These are phyloP conservation scores for Petroica traversi DNA, from an alignment of 2,113 vertebrate species.

Conservation along the genomic window DNA sequence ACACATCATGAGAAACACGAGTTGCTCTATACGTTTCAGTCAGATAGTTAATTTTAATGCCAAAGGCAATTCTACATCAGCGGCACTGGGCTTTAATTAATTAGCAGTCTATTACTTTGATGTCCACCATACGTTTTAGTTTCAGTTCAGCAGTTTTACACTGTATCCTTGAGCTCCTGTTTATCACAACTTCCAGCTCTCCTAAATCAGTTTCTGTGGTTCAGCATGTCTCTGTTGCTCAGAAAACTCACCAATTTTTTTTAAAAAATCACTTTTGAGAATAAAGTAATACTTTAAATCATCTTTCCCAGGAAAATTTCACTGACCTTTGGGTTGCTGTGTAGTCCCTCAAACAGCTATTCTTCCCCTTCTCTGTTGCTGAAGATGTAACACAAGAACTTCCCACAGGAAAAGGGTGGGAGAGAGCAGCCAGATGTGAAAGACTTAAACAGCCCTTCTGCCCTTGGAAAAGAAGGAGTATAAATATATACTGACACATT, in stretches of 20 bases:
- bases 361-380: constrained; percentile 8
- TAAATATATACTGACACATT: constrained; percentile 59
- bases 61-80: neutral
- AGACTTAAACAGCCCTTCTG: constrained; percentile 46
- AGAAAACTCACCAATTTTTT: neutral
- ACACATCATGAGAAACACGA: neutral
- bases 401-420: constrained; percentile 66
- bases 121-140: neutral
- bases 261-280: neutral
- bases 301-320: constrained; percentile 57
- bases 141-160: neutral
- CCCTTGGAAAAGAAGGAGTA: constrained; percentile 33
- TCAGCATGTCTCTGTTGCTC: neutral
- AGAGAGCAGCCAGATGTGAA: constrained; percentile 59
- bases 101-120: neutral
- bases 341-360: constrained; percentile 20
- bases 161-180: neutral
- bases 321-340: constrained; percentile 37
- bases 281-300: neutral
- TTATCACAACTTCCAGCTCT: neutral
- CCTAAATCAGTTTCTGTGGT: neutral
- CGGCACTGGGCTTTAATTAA: neutral
- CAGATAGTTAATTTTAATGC: neutral
- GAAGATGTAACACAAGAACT: constrained; percentile 30
- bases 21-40: neutral